Evolutionary conservation across 2,888 invertebrate genomes (phyloP), one percentile per base, ranked within the genome.

Genomic region (Agrotis segetum): DNA sequence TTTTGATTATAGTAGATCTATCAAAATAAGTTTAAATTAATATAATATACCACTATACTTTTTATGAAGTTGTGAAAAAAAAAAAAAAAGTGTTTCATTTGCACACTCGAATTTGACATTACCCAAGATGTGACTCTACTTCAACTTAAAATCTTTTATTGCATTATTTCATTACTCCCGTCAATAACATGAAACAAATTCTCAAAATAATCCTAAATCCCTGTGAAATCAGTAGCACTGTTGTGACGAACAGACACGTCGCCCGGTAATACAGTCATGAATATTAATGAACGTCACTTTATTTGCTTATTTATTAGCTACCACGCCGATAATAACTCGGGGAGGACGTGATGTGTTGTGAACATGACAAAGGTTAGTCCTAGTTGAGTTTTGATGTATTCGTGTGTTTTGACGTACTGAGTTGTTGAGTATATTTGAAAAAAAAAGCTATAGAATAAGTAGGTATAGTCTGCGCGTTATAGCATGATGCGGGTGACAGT

Each of bases 251-350:
- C 83, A 83, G 85, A 89, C 93, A 92, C 92, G 92, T 90, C 85
- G 87, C 85, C 66, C 85, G 88, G 88, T 94, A 93, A 94, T 94
- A 90, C 88, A 78, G 86, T 88, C 91, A 94, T 94, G 94, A 94
- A 94, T 94, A 94, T 94, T 94, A 92, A 94, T 93, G 91, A 82
- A 78, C 69, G 88, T 89, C 93, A 93, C 91, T 94, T 92, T 94
- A 94, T 94, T 94, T 93, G 93, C 90, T 90, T 92, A 91, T 92
- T 92, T 92, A 92, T 94, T 92, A 93, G 90, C 92, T 89, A 84
- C 85, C 83, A 82, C 85, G 85, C 87, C 88, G 89, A 93, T 93
- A 91, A 90, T 90, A 91, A 90, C 89, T 86, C 74, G 81, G 80
- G 58, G 74, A 70, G 70, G 73, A 77, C 74, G 81, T 82, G 80